These are phyloP conservation scores for Chiloscyllium plagiosum DNA, from an alignment of 2,113 vertebrate species.

Conservation along the genomic window DNA sequence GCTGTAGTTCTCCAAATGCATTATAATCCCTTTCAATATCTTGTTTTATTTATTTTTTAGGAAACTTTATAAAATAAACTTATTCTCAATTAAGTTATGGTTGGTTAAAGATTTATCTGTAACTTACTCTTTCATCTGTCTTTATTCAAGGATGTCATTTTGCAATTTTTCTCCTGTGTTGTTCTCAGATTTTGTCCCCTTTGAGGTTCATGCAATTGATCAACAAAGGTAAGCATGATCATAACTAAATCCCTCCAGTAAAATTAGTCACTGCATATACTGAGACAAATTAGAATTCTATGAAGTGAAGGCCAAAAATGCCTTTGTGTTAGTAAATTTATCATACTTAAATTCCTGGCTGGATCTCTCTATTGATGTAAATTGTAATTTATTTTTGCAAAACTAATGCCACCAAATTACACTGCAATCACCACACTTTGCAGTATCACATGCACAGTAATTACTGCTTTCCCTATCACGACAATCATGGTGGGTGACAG, in stretches of 20 bases:
- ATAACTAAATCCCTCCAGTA: background rate
- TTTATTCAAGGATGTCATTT: too few relatives aligned
- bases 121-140: too few relatives aligned
- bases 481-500: background rate
- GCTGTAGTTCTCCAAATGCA: too few relatives aligned
- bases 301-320: background rate
- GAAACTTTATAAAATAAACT: too few relatives aligned
- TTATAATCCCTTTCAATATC: too few relatives aligned
- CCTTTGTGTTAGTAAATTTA: background rate
- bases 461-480: background rate
- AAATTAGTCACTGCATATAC: background rate
- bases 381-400: conserved; percentile 16
- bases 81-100: too few relatives aligned
- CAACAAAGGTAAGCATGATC: too few relatives aligned
- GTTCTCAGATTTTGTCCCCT: too few relatives aligned
- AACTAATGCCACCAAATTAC: conserved; percentile 5
- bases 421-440: background rate
- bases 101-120: too few relatives aligned
- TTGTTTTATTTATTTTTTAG: too few relatives aligned
- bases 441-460: background rate
- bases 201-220: too few relatives aligned
- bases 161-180: too few relatives aligned
- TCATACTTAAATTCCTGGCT: background rate
- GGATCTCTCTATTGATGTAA: background rate
- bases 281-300: background rate